Percentiles rank a stretch among this genome's conserved stretches.
These are phyloP conservation scores for Drosophila bipectinata DNA, from an alignment of 1,140 invertebrate species.

Conservation along the genomic window DNA sequence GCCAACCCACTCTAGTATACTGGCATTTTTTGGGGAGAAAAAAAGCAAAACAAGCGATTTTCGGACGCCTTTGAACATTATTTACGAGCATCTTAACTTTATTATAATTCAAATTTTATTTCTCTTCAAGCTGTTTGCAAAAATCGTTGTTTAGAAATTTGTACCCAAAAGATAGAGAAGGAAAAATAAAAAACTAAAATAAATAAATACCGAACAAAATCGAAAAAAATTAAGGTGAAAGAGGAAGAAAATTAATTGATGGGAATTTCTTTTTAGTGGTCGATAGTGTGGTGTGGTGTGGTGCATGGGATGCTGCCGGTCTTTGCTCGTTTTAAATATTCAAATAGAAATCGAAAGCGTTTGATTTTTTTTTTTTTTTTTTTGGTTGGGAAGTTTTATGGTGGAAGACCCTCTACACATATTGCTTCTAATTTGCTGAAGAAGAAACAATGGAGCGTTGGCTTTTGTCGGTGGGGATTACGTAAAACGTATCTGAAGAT, in stretches of 20 bases:
- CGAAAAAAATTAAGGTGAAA: slow-evolving; percentile 26
- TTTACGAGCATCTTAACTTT: slow-evolving; percentile 78
- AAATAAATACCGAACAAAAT: slow-evolving; percentile 16
- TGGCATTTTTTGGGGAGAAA: neutral
- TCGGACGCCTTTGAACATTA: slow-evolving; percentile 75
- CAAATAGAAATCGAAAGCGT: slow-evolving; percentile 81
- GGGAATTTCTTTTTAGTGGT: slow-evolving; percentile 73
- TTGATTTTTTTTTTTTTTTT: slow-evolving; percentile 29
- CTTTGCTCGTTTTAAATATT: slow-evolving; percentile 72
- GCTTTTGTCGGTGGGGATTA: slow-evolving; percentile 51
- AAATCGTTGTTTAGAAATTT: slow-evolving; percentile 59
- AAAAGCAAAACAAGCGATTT: slow-evolving; percentile 11
- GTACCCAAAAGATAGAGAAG: slow-evolving; percentile 13
- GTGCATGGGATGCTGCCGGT: slow-evolving; percentile 53
- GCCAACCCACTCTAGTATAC: neutral
- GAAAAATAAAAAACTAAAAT: slow-evolving; percentile 13
- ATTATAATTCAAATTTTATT: slow-evolving; percentile 80
- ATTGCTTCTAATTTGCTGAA: slow-evolving; percentile 68
- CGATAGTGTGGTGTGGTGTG: slow-evolving; percentile 8
- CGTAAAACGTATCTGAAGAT: slow-evolving; percentile 54
- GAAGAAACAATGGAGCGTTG: slow-evolving; percentile 61
- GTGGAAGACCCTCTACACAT: slow-evolving; percentile 1
- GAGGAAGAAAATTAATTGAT: slow-evolving; percentile 68
- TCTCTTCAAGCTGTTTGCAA: slow-evolving; percentile 46
- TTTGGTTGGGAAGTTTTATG: slow-evolving; percentile 30